Conservation (phyloP, 1,140 invertebrate genomes). For the Atopsyche davidsoni region DNA sequence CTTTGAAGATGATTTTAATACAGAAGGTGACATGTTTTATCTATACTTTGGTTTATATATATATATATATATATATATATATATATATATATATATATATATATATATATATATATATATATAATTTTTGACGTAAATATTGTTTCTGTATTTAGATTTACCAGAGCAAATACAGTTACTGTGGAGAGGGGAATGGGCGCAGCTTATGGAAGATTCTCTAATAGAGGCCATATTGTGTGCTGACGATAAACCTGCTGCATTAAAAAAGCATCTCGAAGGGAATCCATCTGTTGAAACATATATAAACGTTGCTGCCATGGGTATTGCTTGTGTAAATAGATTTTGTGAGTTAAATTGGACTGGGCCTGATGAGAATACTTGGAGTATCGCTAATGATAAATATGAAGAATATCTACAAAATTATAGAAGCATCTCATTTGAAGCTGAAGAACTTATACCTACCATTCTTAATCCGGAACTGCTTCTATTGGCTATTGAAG, state of each 20-base stretch:
- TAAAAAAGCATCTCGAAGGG: slow-evolving; percentile 32
- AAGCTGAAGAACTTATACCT: slow-evolving; percentile 58
- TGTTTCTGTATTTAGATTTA: slow-evolving; percentile 11
- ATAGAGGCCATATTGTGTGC: slow-evolving; percentile 34
- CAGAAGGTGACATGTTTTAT: slow-evolving; percentile 34
- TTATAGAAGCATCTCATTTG: too few species aligned
- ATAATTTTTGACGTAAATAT: not conserved
- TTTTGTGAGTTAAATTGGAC: slow-evolving; percentile 81
- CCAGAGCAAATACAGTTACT: slow-evolving; percentile 32
- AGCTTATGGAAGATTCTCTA: slow-evolving; percentile 30
- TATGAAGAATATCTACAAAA: too few species aligned
- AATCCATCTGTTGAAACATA: slow-evolving; percentile 25
- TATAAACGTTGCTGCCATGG: slow-evolving; percentile 41
- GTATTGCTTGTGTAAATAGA: slow-evolving; percentile 56
- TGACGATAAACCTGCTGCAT: slow-evolving; percentile 29
- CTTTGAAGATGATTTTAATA: slow-evolving; percentile 35
- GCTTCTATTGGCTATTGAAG: slow-evolving; percentile 58
- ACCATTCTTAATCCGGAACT: slow-evolving; percentile 60
- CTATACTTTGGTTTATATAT: slow-evolving; percentile 14
- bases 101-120: too few species aligned
- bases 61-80: not conserved
- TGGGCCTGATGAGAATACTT: slow-evolving; percentile 56
- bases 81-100: too few species aligned
- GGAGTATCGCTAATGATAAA: too few species aligned
- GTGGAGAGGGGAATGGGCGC: slow-evolving; percentile 35